These are phyloP conservation scores for Margaritifera margaritifera DNA, from an alignment of 2,888 invertebrate genomes.

Conservation along the genomic window DNA sequence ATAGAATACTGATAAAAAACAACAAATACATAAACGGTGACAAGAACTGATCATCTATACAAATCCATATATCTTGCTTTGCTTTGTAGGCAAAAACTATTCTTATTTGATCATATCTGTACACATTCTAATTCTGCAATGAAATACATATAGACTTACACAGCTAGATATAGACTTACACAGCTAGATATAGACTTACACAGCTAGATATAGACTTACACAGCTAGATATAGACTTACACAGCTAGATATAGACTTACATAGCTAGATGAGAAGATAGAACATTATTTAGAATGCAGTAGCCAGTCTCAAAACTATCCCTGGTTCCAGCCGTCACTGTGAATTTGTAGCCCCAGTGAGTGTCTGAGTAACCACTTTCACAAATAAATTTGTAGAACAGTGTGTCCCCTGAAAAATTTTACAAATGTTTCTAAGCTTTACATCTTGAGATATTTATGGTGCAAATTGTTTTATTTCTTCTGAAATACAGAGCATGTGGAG, in stretches of 20 bases:
- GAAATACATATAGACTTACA: conserved; percentile 38
- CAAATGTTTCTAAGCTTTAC: not conserved
- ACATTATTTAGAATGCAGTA: conserved; percentile 66
- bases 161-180: no score
- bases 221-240: conserved; percentile 52
- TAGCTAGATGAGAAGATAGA: conserved; percentile 54
- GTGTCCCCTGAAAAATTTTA: conserved; percentile 59
- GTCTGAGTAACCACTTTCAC: conserved; percentile 42
- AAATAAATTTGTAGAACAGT: conserved; percentile 57
- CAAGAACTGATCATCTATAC: no score
- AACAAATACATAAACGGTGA: no score
- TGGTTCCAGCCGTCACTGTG: conserved; percentile 62
- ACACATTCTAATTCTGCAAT: no score
- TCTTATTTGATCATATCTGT: no score
- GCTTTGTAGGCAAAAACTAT: no score
- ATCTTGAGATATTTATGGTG: not conserved
- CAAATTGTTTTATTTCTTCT: no score
- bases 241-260: conserved; percentile 46
- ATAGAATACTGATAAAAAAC: no score
- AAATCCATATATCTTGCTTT: no score
- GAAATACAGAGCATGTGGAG: no score
- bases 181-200: conserved; percentile 46
- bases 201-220: conserved; percentile 52
- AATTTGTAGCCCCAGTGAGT: conserved; percentile 68
- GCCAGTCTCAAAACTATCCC: conserved; percentile 70